Evolutionary conservation across 1,140 invertebrate genomes (phyloP), one percentile per base, ranked within the genome.

Genomic region (Drosophila aff.): DNA sequence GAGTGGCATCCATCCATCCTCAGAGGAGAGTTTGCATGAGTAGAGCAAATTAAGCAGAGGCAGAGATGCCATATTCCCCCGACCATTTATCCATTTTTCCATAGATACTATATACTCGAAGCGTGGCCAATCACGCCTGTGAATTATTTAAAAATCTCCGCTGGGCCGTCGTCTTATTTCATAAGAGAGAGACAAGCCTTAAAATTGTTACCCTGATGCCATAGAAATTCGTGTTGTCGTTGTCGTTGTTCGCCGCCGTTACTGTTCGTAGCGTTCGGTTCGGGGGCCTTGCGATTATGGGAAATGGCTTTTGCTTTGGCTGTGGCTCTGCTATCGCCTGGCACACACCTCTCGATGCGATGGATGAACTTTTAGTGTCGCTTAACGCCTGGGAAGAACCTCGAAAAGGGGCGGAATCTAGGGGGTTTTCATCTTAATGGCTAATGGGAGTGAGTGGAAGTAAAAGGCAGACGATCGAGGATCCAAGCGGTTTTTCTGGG

Each of bases 71-170:
- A 38, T 50, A 15, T 23, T 47, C 21, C 13, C 16, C n/a, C 53
- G 9, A 40, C 53, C 53, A 26, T 52, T 62, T 62, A 38, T 50
- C 28, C 28, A 61, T 49, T 65, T 52, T 46, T 67, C 55, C 38
- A 26, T 38, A 73, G 31, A 73, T 73, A 52, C 66, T 76, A 52
- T 64, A 41, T 62, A 57, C 59, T 64, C 63, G 46, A 62, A 81
- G 77, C 77, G 77, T 81, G 79, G 64, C 71, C 69, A 80, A 80
- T 80, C 79, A 81, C 79, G 79, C 79, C 71, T 81, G 78, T 75
- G 77, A 81, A 81, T 81, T 81, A 79, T 75, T 81, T 81, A 75
- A 81, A 79, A 79, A 73, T 63, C 50, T 73, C 77, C 59, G 64
- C 60, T 75, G 73, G 61, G 53, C 59, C 33, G 57, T 65, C 33